A percentile compares a stretch with the other conserved stretches of the same genome.
Evolutionary conservation across 2,888 invertebrate species (phyloP).

Genomic region (Eupeodes latifasciatus): DNA sequence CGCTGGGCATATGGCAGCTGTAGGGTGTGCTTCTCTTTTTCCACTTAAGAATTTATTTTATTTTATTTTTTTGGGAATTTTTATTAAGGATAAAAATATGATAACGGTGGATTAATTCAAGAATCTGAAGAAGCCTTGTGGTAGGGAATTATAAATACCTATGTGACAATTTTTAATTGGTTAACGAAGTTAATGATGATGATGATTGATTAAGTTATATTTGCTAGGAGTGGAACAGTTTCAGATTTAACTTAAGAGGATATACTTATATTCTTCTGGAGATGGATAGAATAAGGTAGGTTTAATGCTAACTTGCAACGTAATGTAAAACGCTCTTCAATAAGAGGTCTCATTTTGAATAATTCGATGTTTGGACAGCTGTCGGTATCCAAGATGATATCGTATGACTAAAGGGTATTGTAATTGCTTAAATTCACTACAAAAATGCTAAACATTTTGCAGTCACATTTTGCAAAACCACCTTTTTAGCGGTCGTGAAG

Average conservation of each 20-base stretch:
- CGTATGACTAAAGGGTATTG: too few relatives aligned
- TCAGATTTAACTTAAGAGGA: neutral
- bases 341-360: too few relatives aligned
- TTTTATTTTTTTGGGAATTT: neutral
- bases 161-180: slow-evolving; percentile 55
- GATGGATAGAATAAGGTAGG: too few relatives aligned
- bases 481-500: too few relatives aligned
- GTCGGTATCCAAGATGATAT: too few relatives aligned
- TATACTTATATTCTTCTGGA: too few relatives aligned
- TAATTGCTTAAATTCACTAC: too few relatives aligned
- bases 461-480: too few relatives aligned
- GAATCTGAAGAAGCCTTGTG: slow-evolving; percentile 19
- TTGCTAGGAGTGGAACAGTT: neutral
- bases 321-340: too few relatives aligned
- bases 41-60: neutral
- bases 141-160: slow-evolving; percentile 6
- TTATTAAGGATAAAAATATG: neutral
- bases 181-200: slow-evolving; percentile 51
- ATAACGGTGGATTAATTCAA: slow-evolving; percentile 12
- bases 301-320: too few relatives aligned
- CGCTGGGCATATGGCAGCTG: neutral
- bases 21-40: slow-evolving; percentile 30
- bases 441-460: too few relatives aligned
- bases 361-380: too few relatives aligned
- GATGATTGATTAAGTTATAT: slow-evolving; percentile 26